These are phyloP conservation scores for Hycleus phaleratus DNA, from an alignment of 1,140 invertebrate genomes.

Conservation along the genomic window DNA sequence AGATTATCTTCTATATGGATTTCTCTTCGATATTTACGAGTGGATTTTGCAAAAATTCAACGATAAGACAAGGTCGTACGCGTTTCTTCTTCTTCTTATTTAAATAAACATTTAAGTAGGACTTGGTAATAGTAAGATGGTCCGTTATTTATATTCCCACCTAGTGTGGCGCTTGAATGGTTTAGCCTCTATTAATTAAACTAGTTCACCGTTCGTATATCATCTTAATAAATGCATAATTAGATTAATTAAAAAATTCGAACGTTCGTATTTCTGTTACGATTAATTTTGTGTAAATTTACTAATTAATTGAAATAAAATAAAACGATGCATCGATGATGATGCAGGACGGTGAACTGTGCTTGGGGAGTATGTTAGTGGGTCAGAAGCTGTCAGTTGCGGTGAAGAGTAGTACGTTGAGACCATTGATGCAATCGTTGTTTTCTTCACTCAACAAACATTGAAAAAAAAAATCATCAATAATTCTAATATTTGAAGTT, in stretches of 20 bases:
- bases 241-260: too few species aligned
- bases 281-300: conserved; percentile 14
- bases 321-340: conserved; percentile 16
- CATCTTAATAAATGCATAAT: background rate
- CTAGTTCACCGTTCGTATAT: background rate
- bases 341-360: conserved; percentile 30
- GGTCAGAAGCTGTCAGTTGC: conserved; percentile 36
- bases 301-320: conserved; percentile 7
- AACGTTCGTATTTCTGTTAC: conserved; percentile 14
- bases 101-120: too few species aligned
- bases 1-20: background rate
- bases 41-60: too few species aligned
- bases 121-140: too few species aligned
- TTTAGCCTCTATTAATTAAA: background rate
- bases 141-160: too few species aligned
- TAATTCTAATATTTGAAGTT: conserved; percentile 17
- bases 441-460: background rate
- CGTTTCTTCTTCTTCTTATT: too few species aligned
- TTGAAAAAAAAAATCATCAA: background rate
- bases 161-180: too few species aligned
- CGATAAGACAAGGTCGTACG: too few species aligned
- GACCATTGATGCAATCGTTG: conserved; percentile 1
- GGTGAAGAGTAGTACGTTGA: conserved; percentile 16
- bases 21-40: too few species aligned
- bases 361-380: conserved; percentile 38